These are phyloP conservation scores for Nesidiocoris tenuis DNA, from an alignment of 2,888 invertebrate species.

Conservation along the genomic window DNA sequence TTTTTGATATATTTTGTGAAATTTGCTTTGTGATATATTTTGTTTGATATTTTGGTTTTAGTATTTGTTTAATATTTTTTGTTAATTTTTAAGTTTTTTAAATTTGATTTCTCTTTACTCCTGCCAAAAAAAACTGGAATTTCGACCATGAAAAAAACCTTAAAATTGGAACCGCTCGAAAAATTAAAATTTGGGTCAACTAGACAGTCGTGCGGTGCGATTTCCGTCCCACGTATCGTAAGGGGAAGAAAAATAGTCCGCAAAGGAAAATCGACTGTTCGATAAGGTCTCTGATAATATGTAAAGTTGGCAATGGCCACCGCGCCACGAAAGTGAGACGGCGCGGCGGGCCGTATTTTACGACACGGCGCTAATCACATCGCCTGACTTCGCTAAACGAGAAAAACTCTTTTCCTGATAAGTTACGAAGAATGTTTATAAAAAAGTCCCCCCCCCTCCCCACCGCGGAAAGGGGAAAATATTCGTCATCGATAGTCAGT, in stretches of 20 bases:
- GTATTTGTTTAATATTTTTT: too few relatives aligned
- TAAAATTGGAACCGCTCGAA: too few relatives aligned
- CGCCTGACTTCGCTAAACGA: not conserved
- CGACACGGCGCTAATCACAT: not conserved
- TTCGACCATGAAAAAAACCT: too few relatives aligned
- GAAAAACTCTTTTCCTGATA: not conserved
- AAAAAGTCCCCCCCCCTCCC: not conserved
- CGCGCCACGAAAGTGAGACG: not conserved
- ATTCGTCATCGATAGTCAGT: not conserved
- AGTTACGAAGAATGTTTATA: not conserved
- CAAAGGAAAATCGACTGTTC: not conserved
- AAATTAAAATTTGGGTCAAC: too few relatives aligned
- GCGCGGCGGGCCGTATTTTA: not conserved
- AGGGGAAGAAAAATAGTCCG: not conserved
- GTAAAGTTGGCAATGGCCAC: not conserved
- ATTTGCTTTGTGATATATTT: too few relatives aligned
- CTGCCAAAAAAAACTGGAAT: too few relatives aligned
- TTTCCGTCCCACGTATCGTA: not conserved
- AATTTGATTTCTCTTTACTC: too few relatives aligned
- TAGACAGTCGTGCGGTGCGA: too few relatives aligned
- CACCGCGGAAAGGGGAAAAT: not conserved
- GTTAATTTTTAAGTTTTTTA: too few relatives aligned
- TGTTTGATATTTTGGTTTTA: too few relatives aligned
- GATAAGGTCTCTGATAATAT: not conserved
- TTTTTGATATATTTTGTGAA: too few relatives aligned